Conservation (phyloP, 64 coral and sea anemone species). For the Stylophora pistillata region DNA sequence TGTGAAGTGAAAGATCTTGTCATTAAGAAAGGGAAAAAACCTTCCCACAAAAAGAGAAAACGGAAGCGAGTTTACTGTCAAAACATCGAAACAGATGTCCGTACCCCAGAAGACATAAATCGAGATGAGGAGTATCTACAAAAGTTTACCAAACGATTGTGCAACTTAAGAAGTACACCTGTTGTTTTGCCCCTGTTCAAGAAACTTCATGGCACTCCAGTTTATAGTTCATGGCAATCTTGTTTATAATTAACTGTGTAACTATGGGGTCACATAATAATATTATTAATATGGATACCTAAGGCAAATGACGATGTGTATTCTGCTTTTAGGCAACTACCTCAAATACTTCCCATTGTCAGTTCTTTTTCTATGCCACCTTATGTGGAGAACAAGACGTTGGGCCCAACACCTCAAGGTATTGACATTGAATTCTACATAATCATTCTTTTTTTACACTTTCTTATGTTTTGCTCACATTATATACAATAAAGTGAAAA, state of each 20-base stretch:
- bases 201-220: conserved; percentile 44
- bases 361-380: conserved; percentile 70
- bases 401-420: conserved; percentile 50
- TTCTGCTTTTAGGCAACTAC: no score
- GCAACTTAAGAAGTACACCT: conserved; percentile 63
- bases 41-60: conserved; percentile 67
- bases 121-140: conserved; percentile 39
- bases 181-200: conserved; percentile 71
- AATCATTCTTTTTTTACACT: no score
- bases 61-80: conserved; percentile 29
- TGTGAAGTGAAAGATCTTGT: conserved; percentile 58
- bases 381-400: conserved; percentile 75
- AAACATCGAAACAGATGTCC: conserved; percentile 59
- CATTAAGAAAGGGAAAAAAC: conserved; percentile 52
- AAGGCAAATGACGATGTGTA: no score
- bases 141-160: conserved; percentile 62
- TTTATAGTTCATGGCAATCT: no score
- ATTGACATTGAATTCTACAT: conserved; percentile 17
- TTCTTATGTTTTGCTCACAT: no score
- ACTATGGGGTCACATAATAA: conserved; percentile 49
- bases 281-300: no score
- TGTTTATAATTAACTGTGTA: no score
- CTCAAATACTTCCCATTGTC: no score
- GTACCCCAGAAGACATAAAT: conserved; percentile 50
- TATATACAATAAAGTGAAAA: no score